A percentile compares a stretch with the other conserved stretches of the same genome.
Evolutionary conservation across 1,140 invertebrate species (phyloP).

Genomic region (Trypoxylus dichotomus): DNA sequence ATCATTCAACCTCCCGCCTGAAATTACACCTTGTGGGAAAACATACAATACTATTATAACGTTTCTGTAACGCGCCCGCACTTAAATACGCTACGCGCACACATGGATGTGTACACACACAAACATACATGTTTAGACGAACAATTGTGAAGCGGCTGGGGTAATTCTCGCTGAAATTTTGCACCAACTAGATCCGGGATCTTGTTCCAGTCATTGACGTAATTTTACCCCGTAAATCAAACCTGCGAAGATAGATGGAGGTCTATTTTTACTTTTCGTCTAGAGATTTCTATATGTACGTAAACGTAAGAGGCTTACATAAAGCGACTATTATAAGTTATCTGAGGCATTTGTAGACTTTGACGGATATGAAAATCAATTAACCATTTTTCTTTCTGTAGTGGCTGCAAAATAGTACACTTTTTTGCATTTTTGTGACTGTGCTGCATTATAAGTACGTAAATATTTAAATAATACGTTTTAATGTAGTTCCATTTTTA

Average conservation of each 20-base stretch:
- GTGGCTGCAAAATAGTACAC: no score
- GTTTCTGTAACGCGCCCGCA: neutral
- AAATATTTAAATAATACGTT: no score
- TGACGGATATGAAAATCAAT: no score
- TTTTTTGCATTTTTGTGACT: no score
- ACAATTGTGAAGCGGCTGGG: neutral
- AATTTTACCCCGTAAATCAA: neutral
- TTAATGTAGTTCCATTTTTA: no score
- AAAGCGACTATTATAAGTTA: no score
- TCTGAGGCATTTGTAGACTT: no score
- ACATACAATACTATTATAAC: conserved; percentile 7
- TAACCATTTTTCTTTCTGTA: no score
- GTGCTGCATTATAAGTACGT: no score
- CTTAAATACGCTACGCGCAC: neutral
- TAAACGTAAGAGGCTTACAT: no score
- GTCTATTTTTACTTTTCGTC: no score
- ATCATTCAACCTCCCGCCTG: neutral
- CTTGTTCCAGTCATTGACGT: neutral
- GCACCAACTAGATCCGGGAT: neutral
- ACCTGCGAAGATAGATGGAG: neutral
- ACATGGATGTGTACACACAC: neutral
- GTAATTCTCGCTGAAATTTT: neutral
- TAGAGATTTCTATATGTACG: no score
- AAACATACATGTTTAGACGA: neutral
- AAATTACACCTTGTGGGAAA: conserved; percentile 6